Percentiles rank a stretch among this genome's conserved stretches.
Conservation (phyloP, 2,888 invertebrate species). For the Hanleya hanleyi region DNA sequence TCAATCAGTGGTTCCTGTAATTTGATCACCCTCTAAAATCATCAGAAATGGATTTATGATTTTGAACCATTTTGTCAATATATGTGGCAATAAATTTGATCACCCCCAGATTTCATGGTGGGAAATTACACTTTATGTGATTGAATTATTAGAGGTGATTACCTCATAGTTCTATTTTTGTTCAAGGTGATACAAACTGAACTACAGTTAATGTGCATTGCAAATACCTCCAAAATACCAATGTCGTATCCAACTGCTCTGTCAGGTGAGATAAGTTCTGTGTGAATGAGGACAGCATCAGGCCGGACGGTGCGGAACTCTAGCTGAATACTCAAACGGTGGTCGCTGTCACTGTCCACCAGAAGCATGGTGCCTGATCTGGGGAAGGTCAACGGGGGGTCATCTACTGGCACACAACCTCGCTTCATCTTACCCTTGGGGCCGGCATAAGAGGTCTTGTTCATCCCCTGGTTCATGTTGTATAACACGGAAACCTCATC, state of each 20-base stretch:
- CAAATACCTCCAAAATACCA: slow-evolving; percentile 65
- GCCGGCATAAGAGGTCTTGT: slow-evolving; percentile 45
- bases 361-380: slow-evolving; percentile 46
- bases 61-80: no score
- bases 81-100: no score
- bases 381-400: slow-evolving; percentile 62
- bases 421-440: slow-evolving; percentile 43
- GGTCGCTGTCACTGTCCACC: slow-evolving; percentile 23
- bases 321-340: slow-evolving; percentile 55
- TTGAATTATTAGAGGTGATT: no score
- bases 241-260: slow-evolving; percentile 42
- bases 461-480: slow-evolving; percentile 77
- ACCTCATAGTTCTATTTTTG: no score
- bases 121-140: no score
- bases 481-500: slow-evolving; percentile 94
- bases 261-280: slow-evolving; percentile 45
- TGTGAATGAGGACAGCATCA: slow-evolving; percentile 53
- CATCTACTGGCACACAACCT: slow-evolving; percentile 53
- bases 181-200: no score
- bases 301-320: slow-evolving; percentile 57
- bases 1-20: no score
- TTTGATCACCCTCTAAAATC: no score
- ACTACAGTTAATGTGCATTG: no score
- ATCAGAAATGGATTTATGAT: no score
- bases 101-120: no score